A percentile compares a stretch with the other conserved stretches of the same genome.
These are phyloP conservation scores for Lepidurus packardi DNA, from an alignment of 1,140 invertebrate species.

Conservation along the genomic window DNA sequence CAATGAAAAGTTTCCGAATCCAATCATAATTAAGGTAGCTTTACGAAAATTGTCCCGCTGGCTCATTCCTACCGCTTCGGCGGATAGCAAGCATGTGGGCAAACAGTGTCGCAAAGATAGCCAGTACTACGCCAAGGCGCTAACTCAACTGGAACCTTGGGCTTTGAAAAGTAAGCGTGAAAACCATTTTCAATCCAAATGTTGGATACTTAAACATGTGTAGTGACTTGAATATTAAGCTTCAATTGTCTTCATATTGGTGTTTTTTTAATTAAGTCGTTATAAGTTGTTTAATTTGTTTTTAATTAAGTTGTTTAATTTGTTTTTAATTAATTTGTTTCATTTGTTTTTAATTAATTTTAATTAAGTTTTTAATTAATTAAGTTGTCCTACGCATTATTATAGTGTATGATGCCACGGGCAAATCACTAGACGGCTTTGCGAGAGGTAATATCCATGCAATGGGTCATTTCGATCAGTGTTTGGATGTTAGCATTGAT, in stretches of 20 bases:
- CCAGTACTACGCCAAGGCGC: neutral
- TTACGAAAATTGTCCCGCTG: slow-evolving; percentile 6
- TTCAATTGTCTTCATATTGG: neutral
- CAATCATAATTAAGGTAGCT: neutral
- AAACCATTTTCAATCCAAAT: neutral
- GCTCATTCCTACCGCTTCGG: neutral
- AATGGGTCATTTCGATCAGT: neutral
- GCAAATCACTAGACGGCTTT: neutral
- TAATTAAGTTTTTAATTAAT: neutral
- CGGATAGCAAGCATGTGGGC: neutral
- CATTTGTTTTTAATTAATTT: too few species aligned
- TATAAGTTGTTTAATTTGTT: too few species aligned
- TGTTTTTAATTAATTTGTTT: too few species aligned
- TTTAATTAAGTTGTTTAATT: too few species aligned
- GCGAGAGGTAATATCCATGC: neutral
- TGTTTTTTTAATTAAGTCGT: neutral
- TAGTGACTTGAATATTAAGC: too few species aligned
- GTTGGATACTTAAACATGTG: too few species aligned
- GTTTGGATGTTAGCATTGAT: neutral
- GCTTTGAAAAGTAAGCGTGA: neutral
- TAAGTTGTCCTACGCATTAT: too few species aligned
- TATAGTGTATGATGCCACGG: neutral
- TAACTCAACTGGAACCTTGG: neutral
- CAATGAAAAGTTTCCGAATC: neutral
- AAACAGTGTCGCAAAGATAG: neutral